Evolutionary conservation across 2,797 vertebrate species (phyloP).

Genomic region (Australoheros facetus): DNA sequence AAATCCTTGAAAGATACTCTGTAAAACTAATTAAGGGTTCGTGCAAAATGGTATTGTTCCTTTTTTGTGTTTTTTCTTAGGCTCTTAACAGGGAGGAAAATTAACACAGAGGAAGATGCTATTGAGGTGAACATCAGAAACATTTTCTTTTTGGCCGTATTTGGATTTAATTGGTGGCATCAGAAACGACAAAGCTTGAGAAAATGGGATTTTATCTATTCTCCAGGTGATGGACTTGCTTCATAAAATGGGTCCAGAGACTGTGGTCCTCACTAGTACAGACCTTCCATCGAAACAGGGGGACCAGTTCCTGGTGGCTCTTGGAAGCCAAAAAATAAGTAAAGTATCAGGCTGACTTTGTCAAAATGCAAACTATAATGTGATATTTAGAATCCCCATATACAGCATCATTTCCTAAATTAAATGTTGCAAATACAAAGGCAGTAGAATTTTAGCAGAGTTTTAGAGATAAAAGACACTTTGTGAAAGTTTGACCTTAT

Average conservation of each 20-base stretch:
- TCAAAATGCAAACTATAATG: too few relatives aligned
- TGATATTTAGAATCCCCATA: too few relatives aligned
- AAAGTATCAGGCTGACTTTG: background rate
- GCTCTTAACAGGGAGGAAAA: slow-evolving; percentile 90
- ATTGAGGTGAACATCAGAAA: slow-evolving; percentile 80
- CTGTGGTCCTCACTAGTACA: slow-evolving; percentile 96
- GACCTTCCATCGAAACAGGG: slow-evolving; percentile 86
- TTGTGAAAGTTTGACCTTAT: too few relatives aligned
- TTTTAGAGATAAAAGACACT: too few relatives aligned
- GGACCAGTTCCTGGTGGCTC: slow-evolving; percentile 87
- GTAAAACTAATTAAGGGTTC: background rate
- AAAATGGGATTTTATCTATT: background rate
- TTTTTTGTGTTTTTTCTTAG: slow-evolving; percentile 67
- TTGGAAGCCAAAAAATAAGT: slow-evolving; percentile 93
- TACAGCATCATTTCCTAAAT: too few relatives aligned
- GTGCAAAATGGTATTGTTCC: background rate
- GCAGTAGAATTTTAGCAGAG: too few relatives aligned
- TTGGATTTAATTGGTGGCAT: background rate
- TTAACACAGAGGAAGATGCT: slow-evolving; percentile 88
- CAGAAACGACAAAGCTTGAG: background rate
- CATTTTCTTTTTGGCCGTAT: background rate
- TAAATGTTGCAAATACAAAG: too few relatives aligned
- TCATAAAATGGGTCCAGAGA: slow-evolving; percentile 93
- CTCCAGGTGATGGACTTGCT: slow-evolving; percentile 93
- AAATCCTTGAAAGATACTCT: background rate